Conservation (phyloP, 2,888 invertebrate genomes). For the Xestia sexstrigata region DNA sequence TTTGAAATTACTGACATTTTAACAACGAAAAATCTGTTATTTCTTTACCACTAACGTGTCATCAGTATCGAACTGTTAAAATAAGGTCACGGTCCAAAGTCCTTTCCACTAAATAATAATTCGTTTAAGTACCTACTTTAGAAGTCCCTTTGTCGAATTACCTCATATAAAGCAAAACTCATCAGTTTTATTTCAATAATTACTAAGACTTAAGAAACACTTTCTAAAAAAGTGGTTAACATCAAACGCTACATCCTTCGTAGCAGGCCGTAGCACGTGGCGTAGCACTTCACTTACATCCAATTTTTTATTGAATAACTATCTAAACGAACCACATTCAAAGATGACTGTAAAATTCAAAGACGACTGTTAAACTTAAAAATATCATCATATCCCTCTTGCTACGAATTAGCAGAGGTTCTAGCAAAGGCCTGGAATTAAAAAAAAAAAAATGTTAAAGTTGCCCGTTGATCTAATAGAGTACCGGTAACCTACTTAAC, state of each 20-base stretch:
- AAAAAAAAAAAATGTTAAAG: neutral
- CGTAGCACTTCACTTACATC: constrained; percentile 54
- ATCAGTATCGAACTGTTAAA: neutral
- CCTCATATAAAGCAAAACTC: neutral
- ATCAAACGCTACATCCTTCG: constrained; percentile 23
- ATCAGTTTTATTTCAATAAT: neutral
- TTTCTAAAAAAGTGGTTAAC: neutral
- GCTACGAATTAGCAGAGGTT: neutral
- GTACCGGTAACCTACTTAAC: too few species aligned
- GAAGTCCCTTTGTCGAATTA: neutral
- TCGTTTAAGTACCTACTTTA: neutral
- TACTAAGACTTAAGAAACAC: neutral
- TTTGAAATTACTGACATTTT: neutral
- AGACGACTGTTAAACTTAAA: neutral
- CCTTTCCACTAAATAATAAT: neutral
- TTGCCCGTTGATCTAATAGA: neutral
- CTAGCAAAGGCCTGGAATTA: neutral
- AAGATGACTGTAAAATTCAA: neutral
- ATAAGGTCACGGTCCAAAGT: neutral
- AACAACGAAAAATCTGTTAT: neutral
- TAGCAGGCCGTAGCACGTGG: constrained; percentile 58
- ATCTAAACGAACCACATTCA: neutral
- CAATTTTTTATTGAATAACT: neutral
- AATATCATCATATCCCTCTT: neutral
- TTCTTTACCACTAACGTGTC: neutral